phyloP scores from a whole-genome alignment of 2,888 invertebrate species.

The Heterodera filipjevi region DNA sequence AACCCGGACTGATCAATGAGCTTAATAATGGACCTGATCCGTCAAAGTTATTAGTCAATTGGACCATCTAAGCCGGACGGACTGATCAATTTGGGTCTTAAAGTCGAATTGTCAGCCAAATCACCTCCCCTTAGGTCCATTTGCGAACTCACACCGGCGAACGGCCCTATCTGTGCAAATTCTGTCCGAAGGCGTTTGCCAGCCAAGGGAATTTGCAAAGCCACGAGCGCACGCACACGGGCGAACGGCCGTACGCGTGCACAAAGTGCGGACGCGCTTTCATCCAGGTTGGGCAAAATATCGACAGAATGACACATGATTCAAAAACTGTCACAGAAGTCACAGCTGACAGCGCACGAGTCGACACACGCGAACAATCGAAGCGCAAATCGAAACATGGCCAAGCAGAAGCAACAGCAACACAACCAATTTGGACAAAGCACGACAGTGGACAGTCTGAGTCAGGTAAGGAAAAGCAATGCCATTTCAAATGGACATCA shows the following conservation, averaged over 20 bases:
- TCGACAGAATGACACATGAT: background rate
- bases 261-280: slow-evolving; percentile 56
- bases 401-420: slow-evolving; percentile 13
- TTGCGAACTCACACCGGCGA: slow-evolving; percentile 65
- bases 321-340: slow-evolving; percentile 55
- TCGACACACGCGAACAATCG: slow-evolving; percentile 51
- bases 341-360: slow-evolving; percentile 64
- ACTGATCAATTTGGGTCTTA: too few relatives aligned
- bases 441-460: background rate
- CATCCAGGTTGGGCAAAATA: slow-evolving; percentile 50
- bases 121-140: slow-evolving; percentile 51
- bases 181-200: slow-evolving; percentile 64
- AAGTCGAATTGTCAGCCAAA: too few relatives aligned
- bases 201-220: slow-evolving; percentile 65
- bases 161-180: slow-evolving; percentile 59
- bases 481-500: background rate
- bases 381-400: background rate
- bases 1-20: too few relatives aligned
- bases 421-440: background rate
- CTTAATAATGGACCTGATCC: too few relatives aligned
- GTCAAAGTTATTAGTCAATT: too few relatives aligned
- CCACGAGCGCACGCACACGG: slow-evolving; percentile 64
- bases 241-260: slow-evolving; percentile 62
- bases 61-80: too few relatives aligned
- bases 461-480: background rate